Evolutionary conservation across 2,797 vertebrate species (phyloP).

Genomic region (Microhierax caerulescens): DNA sequence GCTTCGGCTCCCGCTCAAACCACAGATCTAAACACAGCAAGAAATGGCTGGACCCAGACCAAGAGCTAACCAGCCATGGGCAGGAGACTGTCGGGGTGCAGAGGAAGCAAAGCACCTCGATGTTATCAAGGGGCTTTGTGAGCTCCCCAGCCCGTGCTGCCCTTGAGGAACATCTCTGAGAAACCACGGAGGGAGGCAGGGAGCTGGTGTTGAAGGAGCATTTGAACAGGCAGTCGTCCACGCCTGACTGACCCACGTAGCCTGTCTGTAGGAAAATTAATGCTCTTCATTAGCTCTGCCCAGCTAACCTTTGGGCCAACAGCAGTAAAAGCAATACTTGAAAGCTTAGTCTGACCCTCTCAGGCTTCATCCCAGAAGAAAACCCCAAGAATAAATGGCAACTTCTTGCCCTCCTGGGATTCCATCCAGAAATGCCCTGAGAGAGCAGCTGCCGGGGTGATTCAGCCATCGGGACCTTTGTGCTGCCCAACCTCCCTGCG

Average conservation of each 20-base stretch:
- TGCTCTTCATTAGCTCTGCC: not conserved
- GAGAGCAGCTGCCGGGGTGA: not conserved
- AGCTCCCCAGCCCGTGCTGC: not conserved
- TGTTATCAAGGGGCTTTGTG: not conserved
- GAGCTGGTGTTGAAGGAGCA: not conserved
- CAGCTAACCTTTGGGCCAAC: not conserved
- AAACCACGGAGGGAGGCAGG: not conserved
- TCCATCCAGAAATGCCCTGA: not conserved
- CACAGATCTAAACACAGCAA: not conserved
- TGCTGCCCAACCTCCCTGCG: fast-evolving
- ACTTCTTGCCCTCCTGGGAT: not conserved
- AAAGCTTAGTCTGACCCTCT: not conserved
- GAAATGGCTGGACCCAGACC: not conserved
- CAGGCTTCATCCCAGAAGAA: not conserved
- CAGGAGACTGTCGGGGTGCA: not conserved
- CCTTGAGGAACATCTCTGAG: not conserved
- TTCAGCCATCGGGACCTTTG: not conserved
- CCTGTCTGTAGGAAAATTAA: not conserved
- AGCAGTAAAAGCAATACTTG: not conserved
- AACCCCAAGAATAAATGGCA: not conserved
- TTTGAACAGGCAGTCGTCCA: not conserved
- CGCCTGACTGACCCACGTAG: fast-evolving
- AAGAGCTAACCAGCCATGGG: not conserved
- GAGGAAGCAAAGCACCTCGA: not conserved
- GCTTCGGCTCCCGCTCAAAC: not conserved